These are phyloP conservation scores for Halisarca cf. caerulea DNA, from an alignment of 37 sponge, comb jelly and placozoan genomes.

Conservation along the genomic window DNA sequence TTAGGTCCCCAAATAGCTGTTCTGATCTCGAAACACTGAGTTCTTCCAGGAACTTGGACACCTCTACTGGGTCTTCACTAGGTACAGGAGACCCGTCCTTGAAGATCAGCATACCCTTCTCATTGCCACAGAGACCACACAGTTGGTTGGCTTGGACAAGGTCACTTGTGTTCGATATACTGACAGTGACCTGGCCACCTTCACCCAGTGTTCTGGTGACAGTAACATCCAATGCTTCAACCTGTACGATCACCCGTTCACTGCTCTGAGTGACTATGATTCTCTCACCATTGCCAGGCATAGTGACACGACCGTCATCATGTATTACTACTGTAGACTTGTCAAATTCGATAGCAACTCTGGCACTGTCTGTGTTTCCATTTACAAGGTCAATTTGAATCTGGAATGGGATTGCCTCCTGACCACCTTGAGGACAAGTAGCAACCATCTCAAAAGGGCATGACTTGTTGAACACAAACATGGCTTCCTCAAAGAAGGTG, in stretches of 20 bases:
- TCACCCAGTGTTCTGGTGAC: not conserved
- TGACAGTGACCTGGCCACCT: not conserved
- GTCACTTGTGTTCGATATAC: not conserved
- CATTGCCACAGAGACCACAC: slow-evolving; percentile 21
- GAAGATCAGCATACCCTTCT: not conserved
- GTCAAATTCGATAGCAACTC: not conserved
- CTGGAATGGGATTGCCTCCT: not conserved
- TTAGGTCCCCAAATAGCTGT: not conserved
- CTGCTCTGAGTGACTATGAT: not conserved
- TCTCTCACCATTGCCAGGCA: not conserved
- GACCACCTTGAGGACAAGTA: not conserved
- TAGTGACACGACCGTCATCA: not conserved
- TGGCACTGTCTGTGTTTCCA: not conserved
- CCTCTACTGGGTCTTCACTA: not conserved
- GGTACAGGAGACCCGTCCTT: not conserved
- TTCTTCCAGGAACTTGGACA: not conserved
- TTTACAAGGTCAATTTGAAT: not conserved
- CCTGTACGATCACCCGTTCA: not conserved
- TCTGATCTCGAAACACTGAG: not conserved
- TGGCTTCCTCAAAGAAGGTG: not conserved
- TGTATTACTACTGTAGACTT: not conserved
- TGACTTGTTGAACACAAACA: not conserved
- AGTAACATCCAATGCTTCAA: not conserved
- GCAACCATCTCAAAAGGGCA: not conserved
- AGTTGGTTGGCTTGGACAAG: not conserved